Evolutionary conservation across 2,113 vertebrate species (phyloP).

Genomic region (Pseudopipra pipra): DNA sequence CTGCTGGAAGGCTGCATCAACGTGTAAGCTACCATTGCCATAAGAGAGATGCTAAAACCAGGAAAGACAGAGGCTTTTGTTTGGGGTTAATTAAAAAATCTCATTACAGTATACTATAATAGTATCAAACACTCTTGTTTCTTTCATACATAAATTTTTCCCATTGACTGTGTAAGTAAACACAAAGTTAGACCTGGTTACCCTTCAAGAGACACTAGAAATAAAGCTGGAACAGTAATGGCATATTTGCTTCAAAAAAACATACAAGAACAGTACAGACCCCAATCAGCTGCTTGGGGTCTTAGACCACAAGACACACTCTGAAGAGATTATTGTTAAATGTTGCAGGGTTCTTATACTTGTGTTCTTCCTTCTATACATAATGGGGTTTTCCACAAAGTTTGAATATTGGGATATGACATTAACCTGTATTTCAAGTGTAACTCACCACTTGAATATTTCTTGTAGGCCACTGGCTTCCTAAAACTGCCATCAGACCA

Average conservation of each 20-base stretch:
- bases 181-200: neutral
- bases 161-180: neutral
- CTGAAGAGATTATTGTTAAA: neutral
- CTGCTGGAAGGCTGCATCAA: constrained; percentile 96
- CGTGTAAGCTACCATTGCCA: constrained; percentile 85
- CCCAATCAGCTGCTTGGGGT: neutral
- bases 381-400: neutral
- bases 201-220: neutral
- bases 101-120: neutral
- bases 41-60: constrained; percentile 89
- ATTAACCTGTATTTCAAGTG: neutral
- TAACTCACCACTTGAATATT: neutral
- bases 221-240: neutral
- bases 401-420: neutral
- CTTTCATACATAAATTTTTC: neutral
- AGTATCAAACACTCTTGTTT: neutral
- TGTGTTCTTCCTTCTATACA: neutral
- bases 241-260: neutral
- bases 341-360: neutral
- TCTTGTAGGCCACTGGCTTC: neutral
- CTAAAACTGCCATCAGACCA: neutral
- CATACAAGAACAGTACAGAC: neutral
- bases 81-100: neutral
- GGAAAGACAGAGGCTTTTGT: neutral
- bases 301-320: neutral